phyloP scores from a whole-genome alignment of 2,113 vertebrate genomes.

The Phoxinus phoxinus region DNA sequence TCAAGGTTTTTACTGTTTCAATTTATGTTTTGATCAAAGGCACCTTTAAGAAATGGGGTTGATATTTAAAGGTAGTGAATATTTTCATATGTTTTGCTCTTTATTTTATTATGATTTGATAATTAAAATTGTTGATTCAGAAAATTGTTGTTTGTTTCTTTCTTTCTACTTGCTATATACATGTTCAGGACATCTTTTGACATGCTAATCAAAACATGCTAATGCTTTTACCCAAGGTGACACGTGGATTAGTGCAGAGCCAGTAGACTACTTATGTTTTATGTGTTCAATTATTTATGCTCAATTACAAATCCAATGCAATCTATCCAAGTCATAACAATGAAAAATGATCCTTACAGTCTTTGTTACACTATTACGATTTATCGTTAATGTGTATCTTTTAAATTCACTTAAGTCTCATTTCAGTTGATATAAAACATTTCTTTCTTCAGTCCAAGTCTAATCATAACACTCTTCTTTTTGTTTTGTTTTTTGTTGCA shows the following conservation, averaged over 20 bases:
- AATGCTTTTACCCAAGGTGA: not conserved
- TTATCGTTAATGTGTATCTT: not conserved
- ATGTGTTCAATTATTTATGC: constrained; percentile 34
- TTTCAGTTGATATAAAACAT: not conserved
- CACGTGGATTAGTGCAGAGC: not conserved
- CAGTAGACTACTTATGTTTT: not conserved
- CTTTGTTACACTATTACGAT: not conserved
- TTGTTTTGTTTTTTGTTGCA: not conserved
- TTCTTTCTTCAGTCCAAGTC: not conserved
- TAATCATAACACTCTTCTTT: not conserved
- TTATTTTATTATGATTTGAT: constrained; percentile 70
- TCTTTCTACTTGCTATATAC: not conserved
- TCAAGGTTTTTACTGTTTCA: constrained; percentile 25
- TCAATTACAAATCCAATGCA: constrained; percentile 3
- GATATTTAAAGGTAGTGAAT: constrained; percentile 48
- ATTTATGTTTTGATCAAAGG: constrained; percentile 22
- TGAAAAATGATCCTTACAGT: not conserved
- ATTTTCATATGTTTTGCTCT: constrained; percentile 65
- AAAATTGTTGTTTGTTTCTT: not conserved
- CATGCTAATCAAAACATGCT: not conserved
- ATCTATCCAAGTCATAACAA: constrained; percentile 18
- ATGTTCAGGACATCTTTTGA: not conserved
- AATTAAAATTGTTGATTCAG: constrained; percentile 67
- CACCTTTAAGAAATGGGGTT: not conserved
- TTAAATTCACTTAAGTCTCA: not conserved